Percentiles rank a stretch among this genome's conserved stretches.
phyloP scores from a whole-genome alignment of 2,797 vertebrate genomes.

The Euphonia xanthogaster region DNA sequence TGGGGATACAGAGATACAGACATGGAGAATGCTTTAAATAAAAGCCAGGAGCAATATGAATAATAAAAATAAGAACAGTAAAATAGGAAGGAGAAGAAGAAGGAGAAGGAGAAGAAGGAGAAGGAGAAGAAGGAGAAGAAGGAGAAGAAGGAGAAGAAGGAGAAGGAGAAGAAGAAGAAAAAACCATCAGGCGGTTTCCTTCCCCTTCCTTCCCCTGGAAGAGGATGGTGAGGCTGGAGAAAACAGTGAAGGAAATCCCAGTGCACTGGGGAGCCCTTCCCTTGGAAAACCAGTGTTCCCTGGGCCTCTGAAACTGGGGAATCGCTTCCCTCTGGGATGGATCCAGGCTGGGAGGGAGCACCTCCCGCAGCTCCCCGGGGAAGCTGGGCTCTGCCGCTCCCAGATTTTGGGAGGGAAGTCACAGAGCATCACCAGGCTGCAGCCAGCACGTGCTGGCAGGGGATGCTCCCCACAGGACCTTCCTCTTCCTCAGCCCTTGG shows the following conservation, averaged over 20 bases:
- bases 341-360: fast-evolving
- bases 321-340: fast-evolving
- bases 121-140: neutral
- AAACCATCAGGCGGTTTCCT: too few relatives aligned
- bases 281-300: neutral
- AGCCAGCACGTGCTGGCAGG: neutral
- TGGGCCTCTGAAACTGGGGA: fast-evolving
- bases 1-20: neutral
- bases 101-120: neutral
- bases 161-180: neutral
- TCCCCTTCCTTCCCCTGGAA: neutral
- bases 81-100: too few relatives aligned
- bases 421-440: fast-evolving
- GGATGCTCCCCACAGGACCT: fast-evolving
- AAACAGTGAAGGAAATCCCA: neutral
- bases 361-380: fast-evolving
- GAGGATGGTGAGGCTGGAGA: neutral
- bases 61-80: neutral
- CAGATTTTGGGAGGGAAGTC: neutral
- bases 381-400: neutral
- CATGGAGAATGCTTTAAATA: neutral
- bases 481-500: neutral
- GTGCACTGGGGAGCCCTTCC: fast-evolving
- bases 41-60: neutral
- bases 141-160: neutral